Evolutionary conservation across 2,888 invertebrate species (phyloP).

Genomic region (Creontiades dilutus): DNA sequence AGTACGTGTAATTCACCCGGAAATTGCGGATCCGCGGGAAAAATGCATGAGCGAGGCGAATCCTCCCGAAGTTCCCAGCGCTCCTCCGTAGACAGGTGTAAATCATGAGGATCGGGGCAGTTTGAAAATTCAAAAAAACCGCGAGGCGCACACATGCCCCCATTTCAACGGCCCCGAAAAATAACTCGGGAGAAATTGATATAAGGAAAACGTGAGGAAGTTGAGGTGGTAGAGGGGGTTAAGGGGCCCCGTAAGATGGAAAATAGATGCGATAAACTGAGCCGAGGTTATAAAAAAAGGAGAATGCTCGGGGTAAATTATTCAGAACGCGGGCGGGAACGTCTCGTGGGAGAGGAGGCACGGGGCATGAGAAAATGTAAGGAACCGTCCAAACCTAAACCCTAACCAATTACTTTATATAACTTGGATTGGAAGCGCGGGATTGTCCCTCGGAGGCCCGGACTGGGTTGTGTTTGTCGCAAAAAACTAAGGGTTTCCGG

Average conservation of each 20-base stretch:
- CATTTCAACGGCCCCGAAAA: slow-evolving; percentile 33
- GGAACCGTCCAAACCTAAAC: slow-evolving; percentile 45
- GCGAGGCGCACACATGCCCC: background rate
- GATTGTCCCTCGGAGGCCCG: slow-evolving; percentile 30
- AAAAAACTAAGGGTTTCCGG: background rate
- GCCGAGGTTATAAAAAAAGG: slow-evolving; percentile 24
- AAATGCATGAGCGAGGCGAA: background rate
- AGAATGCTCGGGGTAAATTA: slow-evolving; percentile 42
- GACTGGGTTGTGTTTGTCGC: background rate
- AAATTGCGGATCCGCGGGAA: too few species aligned
- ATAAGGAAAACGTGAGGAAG: background rate
- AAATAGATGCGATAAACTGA: slow-evolving; percentile 45
- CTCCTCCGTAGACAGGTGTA: background rate
- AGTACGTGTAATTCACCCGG: too few species aligned
- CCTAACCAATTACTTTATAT: slow-evolving; percentile 51
- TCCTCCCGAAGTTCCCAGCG: background rate
- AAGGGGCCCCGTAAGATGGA: slow-evolving; percentile 37
- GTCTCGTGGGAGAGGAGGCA: background rate
- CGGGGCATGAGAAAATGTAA: slow-evolving; percentile 35
- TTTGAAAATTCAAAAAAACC: slow-evolving; percentile 19
- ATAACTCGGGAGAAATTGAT: slow-evolving; percentile 1
- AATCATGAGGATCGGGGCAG: slow-evolving; percentile 10
- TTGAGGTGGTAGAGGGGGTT: background rate
- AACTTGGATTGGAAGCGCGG: slow-evolving; percentile 43
- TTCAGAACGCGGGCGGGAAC: slow-evolving; percentile 28